phyloP scores from a whole-genome alignment of 1,140 invertebrate species.

The Tetragnatha versicolor region DNA sequence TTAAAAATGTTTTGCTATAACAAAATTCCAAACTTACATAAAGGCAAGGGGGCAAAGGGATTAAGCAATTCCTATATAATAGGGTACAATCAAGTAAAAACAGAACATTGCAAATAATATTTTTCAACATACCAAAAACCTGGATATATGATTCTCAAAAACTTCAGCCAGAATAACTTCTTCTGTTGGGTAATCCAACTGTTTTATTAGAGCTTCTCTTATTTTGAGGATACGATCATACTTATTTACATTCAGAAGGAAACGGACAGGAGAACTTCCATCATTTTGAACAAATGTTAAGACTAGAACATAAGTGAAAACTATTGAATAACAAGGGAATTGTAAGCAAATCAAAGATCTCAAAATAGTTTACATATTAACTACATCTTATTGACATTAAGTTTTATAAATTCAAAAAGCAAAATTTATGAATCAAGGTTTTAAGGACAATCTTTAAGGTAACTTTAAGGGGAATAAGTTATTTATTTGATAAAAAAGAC shows the following conservation, averaged over 20 bases:
- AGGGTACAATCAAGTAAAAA: not conserved
- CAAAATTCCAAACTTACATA: too few species aligned
- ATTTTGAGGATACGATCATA: conserved; percentile 70
- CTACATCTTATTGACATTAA: too few species aligned
- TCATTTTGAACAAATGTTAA: conserved; percentile 70
- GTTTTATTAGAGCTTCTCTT: conserved; percentile 68
- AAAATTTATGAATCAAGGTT: too few species aligned
- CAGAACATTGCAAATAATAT: not conserved
- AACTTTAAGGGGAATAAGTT: too few species aligned
- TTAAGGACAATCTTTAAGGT: not conserved
- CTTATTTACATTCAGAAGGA: conserved; percentile 72
- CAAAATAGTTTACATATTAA: too few species aligned
- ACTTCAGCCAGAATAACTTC: conserved; percentile 73
- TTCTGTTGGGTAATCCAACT: conserved; percentile 59
- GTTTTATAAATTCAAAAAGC: too few species aligned
- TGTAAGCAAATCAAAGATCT: too few species aligned
- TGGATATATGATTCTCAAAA: conserved; percentile 72
- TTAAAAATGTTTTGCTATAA: too few species aligned
- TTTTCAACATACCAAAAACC: conserved; percentile 67
- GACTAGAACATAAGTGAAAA: conserved; percentile 62
- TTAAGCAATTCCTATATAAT: not conserved
- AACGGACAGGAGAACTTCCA: conserved; percentile 66
- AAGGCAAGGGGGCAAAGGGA: too few species aligned
- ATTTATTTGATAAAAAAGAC: too few species aligned
- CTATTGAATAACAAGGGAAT: too few species aligned